These are phyloP conservation scores for Cettia cetti DNA, from an alignment of 2,113 vertebrate genomes.

Conservation along the genomic window DNA sequence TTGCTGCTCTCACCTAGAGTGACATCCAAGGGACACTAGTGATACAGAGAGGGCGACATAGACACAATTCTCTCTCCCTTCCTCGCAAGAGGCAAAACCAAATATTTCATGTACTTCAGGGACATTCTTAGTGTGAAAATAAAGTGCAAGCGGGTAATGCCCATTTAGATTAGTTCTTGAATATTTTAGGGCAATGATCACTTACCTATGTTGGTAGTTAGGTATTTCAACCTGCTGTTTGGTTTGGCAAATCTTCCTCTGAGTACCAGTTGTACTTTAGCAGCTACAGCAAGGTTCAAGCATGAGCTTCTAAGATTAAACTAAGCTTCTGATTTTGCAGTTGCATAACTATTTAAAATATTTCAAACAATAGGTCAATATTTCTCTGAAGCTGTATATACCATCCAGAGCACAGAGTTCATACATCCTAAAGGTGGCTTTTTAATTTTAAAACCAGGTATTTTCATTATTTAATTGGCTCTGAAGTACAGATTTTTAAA, in stretches of 20 bases:
- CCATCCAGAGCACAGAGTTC: not conserved
- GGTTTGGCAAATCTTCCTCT: not conserved
- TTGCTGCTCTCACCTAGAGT: not conserved
- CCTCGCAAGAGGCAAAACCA: not conserved
- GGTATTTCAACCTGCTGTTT: not conserved
- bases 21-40: not conserved
- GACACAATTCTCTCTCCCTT: not conserved
- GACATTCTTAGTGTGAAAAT: not conserved
- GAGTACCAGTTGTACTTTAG: not conserved
- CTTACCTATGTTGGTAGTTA: not conserved
- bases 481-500: not conserved
- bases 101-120: not conserved
- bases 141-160: not conserved
- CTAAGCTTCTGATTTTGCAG: not conserved
- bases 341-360: conserved; percentile 8
- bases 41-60: fast-evolving
- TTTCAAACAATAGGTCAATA: not conserved
- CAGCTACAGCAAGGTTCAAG: not conserved
- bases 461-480: not conserved
- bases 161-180: not conserved
- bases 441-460: not conserved
- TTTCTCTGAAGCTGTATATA: not conserved
- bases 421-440: not conserved
- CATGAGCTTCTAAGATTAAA: not conserved
- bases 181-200: not conserved